A percentile compares a stretch with the other conserved stretches of the same genome.
phyloP scores from a whole-genome alignment of 2,888 invertebrate species.

The Hirudinaria manillensis region DNA sequence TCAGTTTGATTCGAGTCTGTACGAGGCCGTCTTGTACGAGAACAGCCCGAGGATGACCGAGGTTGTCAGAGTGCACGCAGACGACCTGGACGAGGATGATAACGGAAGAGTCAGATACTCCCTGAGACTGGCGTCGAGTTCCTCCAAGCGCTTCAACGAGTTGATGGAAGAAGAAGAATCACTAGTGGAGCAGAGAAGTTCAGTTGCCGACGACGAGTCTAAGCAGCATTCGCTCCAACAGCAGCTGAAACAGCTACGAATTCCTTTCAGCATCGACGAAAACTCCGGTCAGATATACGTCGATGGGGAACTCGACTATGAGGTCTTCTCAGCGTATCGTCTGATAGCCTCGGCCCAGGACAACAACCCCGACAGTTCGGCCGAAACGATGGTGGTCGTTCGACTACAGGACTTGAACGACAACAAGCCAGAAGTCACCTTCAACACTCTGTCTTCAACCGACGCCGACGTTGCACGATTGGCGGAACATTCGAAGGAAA shows the following conservation, averaged over 20 bases:
- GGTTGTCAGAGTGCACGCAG: conserved; percentile 23
- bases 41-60: neutral
- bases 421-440: conserved; percentile 30
- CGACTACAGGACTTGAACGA: conserved; percentile 33
- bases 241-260: neutral
- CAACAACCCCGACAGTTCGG: conserved; percentile 27
- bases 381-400: conserved; percentile 33
- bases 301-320: conserved; percentile 33
- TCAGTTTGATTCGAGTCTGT: conserved; percentile 27
- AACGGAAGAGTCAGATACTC: conserved; percentile 27
- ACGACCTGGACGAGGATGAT: conserved; percentile 19
- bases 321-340: conserved; percentile 17
- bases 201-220: neutral
- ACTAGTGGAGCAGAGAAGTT: neutral
- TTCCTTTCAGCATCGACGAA: conserved; percentile 32
- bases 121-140: conserved; percentile 17
- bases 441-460: conserved; percentile 30
- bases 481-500: conserved; percentile 19
- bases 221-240: neutral
- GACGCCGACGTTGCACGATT: conserved; percentile 24
- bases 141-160: neutral
- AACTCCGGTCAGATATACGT: conserved; percentile 34
- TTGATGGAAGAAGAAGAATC: neutral
- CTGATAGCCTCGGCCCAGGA: conserved; percentile 32
- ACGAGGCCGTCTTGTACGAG: conserved; percentile 28